Evolutionary conservation across 2,888 invertebrate genomes (phyloP), one percentile per base, ranked within the genome.

Genomic region (Dorcus hopei): DNA sequence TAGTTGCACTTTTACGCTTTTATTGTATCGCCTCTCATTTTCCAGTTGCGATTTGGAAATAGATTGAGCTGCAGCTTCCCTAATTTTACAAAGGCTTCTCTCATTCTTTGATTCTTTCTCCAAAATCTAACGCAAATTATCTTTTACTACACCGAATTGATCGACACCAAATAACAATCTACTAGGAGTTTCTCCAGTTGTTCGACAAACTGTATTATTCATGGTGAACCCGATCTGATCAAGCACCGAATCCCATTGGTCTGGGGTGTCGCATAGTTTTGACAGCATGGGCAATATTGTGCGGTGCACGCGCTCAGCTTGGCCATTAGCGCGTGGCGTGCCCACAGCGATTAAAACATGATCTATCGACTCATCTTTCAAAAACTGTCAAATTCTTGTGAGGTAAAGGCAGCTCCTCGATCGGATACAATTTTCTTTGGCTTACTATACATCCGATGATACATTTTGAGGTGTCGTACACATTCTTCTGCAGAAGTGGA

Each of bases 321-420:
- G 72, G 0, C 74, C 71, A 54, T 74, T 74, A 0, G 70, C 68
- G 26, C 70, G 61, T 1, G 72, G 71, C 0, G 65, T 66, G 5
- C 59, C 67, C 1, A 66, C 62, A 3, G 72, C 70, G 3, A 72
- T 65, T 42, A 64, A 54, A n/a, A 70, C 61, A 41, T 68, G 68
- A 38, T 62, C 45, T 7, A 73, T 65, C 8, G 49, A 57, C 8
- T 63, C 51, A 2, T 57, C 49, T 9, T 59, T 19, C 7, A 68
- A 3, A 51, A 65, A 70, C 19, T 63, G 52, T 62, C 58, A 49
- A 73, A 74, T 16, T 59, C 57, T 2, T 49, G 41, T 0, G 69
- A 68, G 2, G 69, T 72, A 45, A 72, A 72, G 38, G 62, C 57
- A 0, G 68, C 60, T 5, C 73, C 71, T 40, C 71, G 53, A 62